Evolutionary conservation across 2,113 vertebrate species (phyloP), one percentile per base, ranked within the genome.

Genomic region (Macquaria australasica): DNA sequence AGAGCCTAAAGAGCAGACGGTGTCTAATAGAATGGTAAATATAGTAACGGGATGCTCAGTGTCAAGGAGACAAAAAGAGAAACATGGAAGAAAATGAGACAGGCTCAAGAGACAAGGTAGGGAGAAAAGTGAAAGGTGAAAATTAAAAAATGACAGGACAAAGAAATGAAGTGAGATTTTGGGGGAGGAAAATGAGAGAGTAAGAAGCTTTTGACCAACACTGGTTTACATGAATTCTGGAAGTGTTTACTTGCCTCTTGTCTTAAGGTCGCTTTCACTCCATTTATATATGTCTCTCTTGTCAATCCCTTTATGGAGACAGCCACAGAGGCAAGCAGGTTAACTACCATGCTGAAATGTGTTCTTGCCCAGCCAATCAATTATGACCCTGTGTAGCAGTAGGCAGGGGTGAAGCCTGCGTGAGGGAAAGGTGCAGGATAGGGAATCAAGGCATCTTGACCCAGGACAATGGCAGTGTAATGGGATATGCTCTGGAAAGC

Each of bases 351-450:
- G 55, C 75, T 79, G 86, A 91, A 84, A 87, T 86, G 79, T 88
- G 87, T 93, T 92, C 91, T 83, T 84, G 53, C 82, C 72, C 64
- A 34, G 73, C 84, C 90, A 87, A 90, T 94, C 89, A 66, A 76
- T 77, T 64, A 56, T 83, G 81, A 87, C 88, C 87, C 86, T 45
- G 45, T 70, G 76, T 37, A 59, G 82, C 82, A 74, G 71, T 7
- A 18, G 68, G 64, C n/a, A 39, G 55, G 58, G 78, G 86, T 62
- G 82, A 64, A 21, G 34, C 37, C 31, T 48, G 66, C 3, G 1
- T 34, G 70, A 55, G 76, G 84, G 56, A 56, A 43, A 56, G 45
- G 56, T 81, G 28, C 53, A 74, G 60, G 71, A 25, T 51, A 14
- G 62, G 28, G 64, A 84, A 82, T 81, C 60, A 18, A 82, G 84